Evolutionary conservation across 2,888 invertebrate genomes (phyloP).

Genomic region (Philhelius pedissequus): DNA sequence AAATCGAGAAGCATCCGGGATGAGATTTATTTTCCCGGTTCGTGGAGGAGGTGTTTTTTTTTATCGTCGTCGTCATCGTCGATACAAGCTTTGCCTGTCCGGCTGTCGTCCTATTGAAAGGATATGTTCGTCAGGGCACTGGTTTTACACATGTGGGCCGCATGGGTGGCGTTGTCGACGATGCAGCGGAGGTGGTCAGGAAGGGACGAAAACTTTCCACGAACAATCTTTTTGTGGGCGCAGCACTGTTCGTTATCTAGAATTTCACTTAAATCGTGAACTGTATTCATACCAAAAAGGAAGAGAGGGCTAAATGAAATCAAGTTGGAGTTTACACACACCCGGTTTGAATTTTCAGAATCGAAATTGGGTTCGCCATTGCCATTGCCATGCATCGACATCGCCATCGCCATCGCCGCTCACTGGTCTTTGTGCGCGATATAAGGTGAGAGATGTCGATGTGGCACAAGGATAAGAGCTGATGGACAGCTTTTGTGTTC

Average conservation of each 20-base stretch:
- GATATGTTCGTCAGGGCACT: conserved; percentile 17
- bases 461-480: conserved; percentile 49
- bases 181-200: background rate
- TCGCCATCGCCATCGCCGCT: too few relatives aligned
- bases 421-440: conserved; percentile 4
- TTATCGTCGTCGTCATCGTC: conserved; percentile 27
- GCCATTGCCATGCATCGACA: too few relatives aligned
- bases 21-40: conserved; percentile 43
- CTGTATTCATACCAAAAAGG: conserved; percentile 36
- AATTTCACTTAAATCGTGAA: conserved; percentile 64
- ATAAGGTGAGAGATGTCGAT: conserved; percentile 61
- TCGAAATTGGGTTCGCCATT: background rate
- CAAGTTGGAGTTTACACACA: conserved; percentile 51
- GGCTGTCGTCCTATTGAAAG: conserved; percentile 28
- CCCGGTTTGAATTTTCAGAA: background rate
- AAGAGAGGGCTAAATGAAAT: conserved; percentile 18
- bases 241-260: conserved; percentile 56
- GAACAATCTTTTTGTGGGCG: conserved; percentile 59
- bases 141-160: conserved; percentile 33
- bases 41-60: conserved; percentile 1
- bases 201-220: conserved; percentile 20
- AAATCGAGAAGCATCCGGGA: conserved; percentile 43
- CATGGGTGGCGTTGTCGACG: background rate
- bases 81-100: conserved; percentile 41
- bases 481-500: conserved; percentile 47